A percentile compares a stretch with the other conserved stretches of the same genome.
phyloP scores from a whole-genome alignment of 2,888 invertebrate genomes.

The Leucania comma region DNA sequence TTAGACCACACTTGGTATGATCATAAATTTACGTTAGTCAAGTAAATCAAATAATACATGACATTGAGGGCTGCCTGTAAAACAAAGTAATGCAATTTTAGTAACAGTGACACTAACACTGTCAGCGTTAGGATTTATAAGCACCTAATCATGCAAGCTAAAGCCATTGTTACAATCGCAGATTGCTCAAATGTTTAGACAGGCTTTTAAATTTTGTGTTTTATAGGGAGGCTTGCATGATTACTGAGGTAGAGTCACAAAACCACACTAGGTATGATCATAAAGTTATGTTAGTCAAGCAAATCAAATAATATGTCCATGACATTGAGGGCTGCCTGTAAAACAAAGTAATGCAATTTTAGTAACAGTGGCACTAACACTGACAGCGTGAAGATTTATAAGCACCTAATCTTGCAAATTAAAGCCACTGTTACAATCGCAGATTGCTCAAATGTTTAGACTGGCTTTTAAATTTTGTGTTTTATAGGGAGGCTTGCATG shows the following conservation, averaged over 20 bases:
- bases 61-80: neutral
- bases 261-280: neutral
- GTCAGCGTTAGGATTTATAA: constrained; percentile 22
- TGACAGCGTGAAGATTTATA: constrained; percentile 24
- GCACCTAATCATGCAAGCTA: constrained; percentile 25
- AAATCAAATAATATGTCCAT: neutral
- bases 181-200: too few relatives aligned
- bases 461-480: too few relatives aligned
- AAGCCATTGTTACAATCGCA: too few relatives aligned
- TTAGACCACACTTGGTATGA: neutral
- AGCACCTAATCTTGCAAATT: constrained; percentile 25
- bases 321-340: neutral
- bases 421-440: too few relatives aligned
- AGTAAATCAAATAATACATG: neutral
- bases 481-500: too few relatives aligned
- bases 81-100: constrained; percentile 4
- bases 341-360: constrained; percentile 4
- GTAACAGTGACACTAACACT: constrained; percentile 8
- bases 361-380: constrained; percentile 8
- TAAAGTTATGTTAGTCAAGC: neutral
- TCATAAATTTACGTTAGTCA: neutral
- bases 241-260: too few relatives aligned
- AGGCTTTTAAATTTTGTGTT: too few relatives aligned
- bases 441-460: too few relatives aligned
- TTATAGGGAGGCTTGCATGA: too few relatives aligned